phyloP scores from a whole-genome alignment of 2,888 invertebrate genomes.

The Taenaris catops region DNA sequence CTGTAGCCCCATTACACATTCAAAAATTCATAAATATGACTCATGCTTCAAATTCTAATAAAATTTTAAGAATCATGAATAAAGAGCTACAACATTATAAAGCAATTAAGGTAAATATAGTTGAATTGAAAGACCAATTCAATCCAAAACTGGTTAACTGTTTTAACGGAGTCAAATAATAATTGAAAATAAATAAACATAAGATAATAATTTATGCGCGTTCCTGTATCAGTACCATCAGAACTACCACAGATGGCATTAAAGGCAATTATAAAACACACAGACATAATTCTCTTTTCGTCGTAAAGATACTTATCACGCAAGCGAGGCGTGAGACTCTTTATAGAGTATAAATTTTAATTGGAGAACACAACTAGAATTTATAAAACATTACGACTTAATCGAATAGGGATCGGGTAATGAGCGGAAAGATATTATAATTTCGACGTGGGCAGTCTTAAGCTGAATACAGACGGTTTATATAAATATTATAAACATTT shows the following conservation, averaged over 20 bases:
- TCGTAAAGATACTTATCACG: slow-evolving; percentile 27
- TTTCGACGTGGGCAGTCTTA: slow-evolving; percentile 55
- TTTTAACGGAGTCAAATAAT: slow-evolving; percentile 1
- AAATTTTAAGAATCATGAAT: no score
- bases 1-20: no score
- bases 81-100: no score
- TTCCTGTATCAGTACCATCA: slow-evolving; percentile 34
- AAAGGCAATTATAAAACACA: slow-evolving; percentile 56
- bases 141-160: not conserved
- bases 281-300: slow-evolving; percentile 46
- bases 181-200: slow-evolving; percentile 19
- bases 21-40: no score
- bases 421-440: slow-evolving; percentile 72
- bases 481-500: no score
- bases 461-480: slow-evolving; percentile 3
- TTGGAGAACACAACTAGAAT: slow-evolving; percentile 57
- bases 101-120: no score
- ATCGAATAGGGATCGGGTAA: slow-evolving; percentile 65
- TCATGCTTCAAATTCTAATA: no score
- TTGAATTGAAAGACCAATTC: not conserved
- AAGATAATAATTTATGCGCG: slow-evolving; percentile 37
- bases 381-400: slow-evolving; percentile 68
- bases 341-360: slow-evolving; percentile 62
- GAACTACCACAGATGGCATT: slow-evolving; percentile 45
- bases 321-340: slow-evolving; percentile 43